These are phyloP conservation scores for Pseudanteris insignis DNA, from an alignment of 2,888 invertebrate species.

Conservation along the genomic window DNA sequence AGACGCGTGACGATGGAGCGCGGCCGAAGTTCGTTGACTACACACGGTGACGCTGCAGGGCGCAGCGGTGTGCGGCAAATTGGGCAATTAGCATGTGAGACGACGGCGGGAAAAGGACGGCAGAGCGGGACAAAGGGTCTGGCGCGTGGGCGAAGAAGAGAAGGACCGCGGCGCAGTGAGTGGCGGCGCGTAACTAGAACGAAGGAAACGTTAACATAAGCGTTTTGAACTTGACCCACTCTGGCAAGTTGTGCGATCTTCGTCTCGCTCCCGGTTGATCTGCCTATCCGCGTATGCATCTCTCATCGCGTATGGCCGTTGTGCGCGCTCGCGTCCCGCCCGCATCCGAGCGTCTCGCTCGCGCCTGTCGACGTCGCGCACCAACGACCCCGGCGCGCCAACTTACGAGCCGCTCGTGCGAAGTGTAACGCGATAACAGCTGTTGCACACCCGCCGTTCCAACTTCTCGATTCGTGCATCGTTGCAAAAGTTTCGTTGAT, in stretches of 20 bases:
- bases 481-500: conserved; percentile 58
- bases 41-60: no score
- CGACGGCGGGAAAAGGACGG: no score
- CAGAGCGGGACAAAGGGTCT: no score
- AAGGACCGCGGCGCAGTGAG: conserved; percentile 5
- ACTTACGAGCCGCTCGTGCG: conserved; percentile 64
- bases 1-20: no score
- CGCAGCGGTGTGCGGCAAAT: no score
- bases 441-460: conserved; percentile 53
- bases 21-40: no score
- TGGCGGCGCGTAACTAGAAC: conserved; percentile 48
- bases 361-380: conserved; percentile 26
- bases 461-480: conserved; percentile 51
- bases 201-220: conserved; percentile 63
- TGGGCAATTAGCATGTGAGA: conserved; percentile 12
- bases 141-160: conserved; percentile 10
- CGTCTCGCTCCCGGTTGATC: conserved; percentile 33
- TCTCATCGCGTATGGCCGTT: conserved; percentile 20
- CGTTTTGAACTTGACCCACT: conserved; percentile 65
- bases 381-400: conserved; percentile 43
- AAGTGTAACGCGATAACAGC: conserved; percentile 64
- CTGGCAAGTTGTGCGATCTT: conserved; percentile 49
- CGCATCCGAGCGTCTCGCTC: not conserved
- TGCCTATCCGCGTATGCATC: conserved; percentile 35
- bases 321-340: no score